Evolutionary conservation across 2,888 invertebrate species (phyloP).

Genomic region (Notodonta ziczac): DNA sequence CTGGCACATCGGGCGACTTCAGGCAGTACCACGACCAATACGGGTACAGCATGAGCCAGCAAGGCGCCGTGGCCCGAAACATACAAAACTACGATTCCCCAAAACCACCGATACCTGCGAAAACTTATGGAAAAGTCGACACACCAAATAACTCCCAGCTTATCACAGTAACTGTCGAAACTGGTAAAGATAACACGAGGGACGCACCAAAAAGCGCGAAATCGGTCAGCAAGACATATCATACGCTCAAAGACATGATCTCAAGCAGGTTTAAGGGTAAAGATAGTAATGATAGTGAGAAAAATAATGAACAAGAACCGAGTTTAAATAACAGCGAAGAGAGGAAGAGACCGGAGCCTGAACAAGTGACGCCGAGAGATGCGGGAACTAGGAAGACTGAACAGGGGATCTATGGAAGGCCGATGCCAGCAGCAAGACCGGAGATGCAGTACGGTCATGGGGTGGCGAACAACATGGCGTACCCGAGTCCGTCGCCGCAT

Average conservation of each 20-base stretch:
- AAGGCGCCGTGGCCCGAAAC: constrained; percentile 64
- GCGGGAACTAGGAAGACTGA: constrained; percentile 79
- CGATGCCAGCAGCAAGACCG: constrained; percentile 78
- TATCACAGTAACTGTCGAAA: constrained; percentile 85
- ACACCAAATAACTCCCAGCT: constrained; percentile 77
- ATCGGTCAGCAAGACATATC: constrained; percentile 91
- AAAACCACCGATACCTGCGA: constrained; percentile 80
- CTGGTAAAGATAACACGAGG: constrained; percentile 83
- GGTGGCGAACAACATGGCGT: constrained; percentile 72
- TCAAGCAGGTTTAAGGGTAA: constrained; percentile 90
- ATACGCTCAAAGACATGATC: constrained; percentile 93
- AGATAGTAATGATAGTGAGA: constrained; percentile 81
- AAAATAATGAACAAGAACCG: constrained; percentile 75
- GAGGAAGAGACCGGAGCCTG: constrained; percentile 70
- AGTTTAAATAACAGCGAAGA: constrained; percentile 87
- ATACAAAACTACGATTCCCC: constrained; percentile 76
- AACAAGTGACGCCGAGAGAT: constrained; percentile 76
- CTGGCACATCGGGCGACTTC: constrained; percentile 78
- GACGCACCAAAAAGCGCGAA: constrained; percentile 85
- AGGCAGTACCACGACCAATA: constrained; percentile 83
- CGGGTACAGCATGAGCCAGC: constrained; percentile 77
- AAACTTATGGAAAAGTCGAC: constrained; percentile 73
- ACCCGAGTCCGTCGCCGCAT: constrained; percentile 77
- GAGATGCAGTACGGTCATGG: constrained; percentile 77
- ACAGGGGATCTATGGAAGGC: constrained; percentile 86